These are phyloP conservation scores for Casuarius casuarius DNA, from an alignment of 2,113 vertebrate species.

Conservation along the genomic window DNA sequence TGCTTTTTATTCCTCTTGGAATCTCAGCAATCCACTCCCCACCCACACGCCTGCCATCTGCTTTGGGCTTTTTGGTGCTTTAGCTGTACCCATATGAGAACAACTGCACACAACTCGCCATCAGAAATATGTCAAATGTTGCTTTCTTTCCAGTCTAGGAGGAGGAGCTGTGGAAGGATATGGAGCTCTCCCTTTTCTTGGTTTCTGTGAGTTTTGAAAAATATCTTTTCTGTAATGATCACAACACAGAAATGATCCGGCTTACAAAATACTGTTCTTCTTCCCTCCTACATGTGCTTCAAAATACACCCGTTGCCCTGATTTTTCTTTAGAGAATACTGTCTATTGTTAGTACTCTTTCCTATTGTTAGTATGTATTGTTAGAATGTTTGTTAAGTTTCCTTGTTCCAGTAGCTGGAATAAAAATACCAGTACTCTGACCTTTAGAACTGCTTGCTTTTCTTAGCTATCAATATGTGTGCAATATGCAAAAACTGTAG, in stretches of 20 bases:
- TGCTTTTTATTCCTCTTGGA: slow-evolving; percentile 15
- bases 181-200: background rate
- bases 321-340: background rate
- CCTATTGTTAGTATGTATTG: background rate
- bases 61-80: background rate
- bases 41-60: background rate
- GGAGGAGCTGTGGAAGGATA: background rate
- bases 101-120: slow-evolving; percentile 5
- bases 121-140: background rate
- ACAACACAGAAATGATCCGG: background rate
- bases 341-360: background rate
- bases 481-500: background rate
- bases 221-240: background rate
- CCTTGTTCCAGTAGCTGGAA: background rate
- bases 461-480: background rate
- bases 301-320: background rate
- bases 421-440: background rate
- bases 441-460: background rate
- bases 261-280: background rate
- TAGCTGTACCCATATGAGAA: background rate
- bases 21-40: slow-evolving; percentile 25
- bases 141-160: background rate
- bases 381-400: background rate
- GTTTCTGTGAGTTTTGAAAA: background rate
- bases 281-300: background rate